These are phyloP conservation scores for Arothron firmamentum DNA, from an alignment of 2,113 vertebrate genomes.

Conservation along the genomic window DNA sequence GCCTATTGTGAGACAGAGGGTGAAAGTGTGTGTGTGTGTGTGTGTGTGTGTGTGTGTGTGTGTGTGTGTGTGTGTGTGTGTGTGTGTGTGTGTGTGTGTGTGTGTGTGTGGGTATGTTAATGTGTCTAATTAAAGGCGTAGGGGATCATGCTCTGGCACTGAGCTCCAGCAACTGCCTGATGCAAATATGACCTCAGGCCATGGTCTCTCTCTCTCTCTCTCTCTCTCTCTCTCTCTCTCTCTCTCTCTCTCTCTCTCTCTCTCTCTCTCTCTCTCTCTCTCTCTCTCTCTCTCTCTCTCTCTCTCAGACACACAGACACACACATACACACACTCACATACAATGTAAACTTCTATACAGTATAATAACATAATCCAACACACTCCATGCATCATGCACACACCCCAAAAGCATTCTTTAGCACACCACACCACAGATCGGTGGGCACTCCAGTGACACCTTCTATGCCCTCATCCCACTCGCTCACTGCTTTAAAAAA, in stretches of 20 bases:
- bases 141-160: conserved; percentile 69
- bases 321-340: no score
- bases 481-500: no score
- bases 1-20: conserved; percentile 71
- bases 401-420: no score
- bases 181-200: conserved; percentile 70
- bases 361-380: no score
- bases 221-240: conserved; percentile 22
- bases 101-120: conserved; percentile 64
- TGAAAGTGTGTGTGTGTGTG: conserved; percentile 23
- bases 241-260: conserved; percentile 28
- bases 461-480: no score
- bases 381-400: no score
- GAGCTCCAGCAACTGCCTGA: conserved; percentile 68
- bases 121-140: conserved; percentile 72
- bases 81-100: conserved; percentile 25
- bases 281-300: conserved; percentile 18
- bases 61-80: conserved; percentile 34
- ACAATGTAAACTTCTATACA: no score
- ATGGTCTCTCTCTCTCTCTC: conserved; percentile 55
- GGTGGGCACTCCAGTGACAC: no score
- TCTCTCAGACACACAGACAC: no score
- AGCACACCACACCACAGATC: no score
- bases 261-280: conserved; percentile 19
- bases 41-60: conserved; percentile 31